These are phyloP conservation scores for Drosophila bunnanda DNA, from an alignment of 2,888 invertebrate genomes.

Conservation along the genomic window DNA sequence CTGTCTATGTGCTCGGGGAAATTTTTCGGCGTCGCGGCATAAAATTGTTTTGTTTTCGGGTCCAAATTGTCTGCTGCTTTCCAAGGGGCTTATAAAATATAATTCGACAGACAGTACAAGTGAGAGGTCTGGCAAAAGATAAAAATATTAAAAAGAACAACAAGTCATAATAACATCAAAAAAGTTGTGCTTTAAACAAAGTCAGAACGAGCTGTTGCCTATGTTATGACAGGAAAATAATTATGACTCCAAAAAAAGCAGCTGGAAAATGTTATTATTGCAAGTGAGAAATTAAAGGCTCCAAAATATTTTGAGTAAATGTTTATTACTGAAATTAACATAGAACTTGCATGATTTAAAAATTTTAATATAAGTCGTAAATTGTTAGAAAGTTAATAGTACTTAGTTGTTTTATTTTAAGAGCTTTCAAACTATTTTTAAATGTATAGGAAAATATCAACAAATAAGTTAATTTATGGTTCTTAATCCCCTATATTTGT, in stretches of 20 bases:
- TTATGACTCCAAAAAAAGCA: neutral
- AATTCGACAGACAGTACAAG: constrained; percentile 68
- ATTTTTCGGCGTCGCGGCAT: constrained; percentile 37
- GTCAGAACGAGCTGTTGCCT: constrained; percentile 56
- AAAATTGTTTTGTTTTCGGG: constrained; percentile 40
- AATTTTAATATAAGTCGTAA: neutral
- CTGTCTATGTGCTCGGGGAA: constrained; percentile 29
- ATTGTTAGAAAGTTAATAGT: too few species aligned
- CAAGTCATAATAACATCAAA: constrained; percentile 12
- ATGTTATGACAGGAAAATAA: neutral
- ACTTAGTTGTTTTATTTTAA: too few species aligned
- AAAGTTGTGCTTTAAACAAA: constrained; percentile 51
- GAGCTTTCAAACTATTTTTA: neutral
- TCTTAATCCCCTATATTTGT: neutral
- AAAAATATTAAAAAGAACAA: constrained; percentile 59
- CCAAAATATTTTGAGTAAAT: neutral
- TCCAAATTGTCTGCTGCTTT: constrained; percentile 36
- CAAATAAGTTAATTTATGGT: neutral
- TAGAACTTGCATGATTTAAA: neutral
- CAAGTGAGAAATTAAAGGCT: neutral
- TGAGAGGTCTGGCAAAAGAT: constrained; percentile 58
- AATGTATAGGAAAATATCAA: neutral
- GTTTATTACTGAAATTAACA: neutral
- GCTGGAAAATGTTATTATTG: neutral
- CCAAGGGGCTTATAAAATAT: constrained; percentile 69